Percentiles rank a stretch among this genome's conserved stretches.
Conservation (phyloP, 2,797 vertebrate genomes). For the Pyrocephalus nanus region DNA sequence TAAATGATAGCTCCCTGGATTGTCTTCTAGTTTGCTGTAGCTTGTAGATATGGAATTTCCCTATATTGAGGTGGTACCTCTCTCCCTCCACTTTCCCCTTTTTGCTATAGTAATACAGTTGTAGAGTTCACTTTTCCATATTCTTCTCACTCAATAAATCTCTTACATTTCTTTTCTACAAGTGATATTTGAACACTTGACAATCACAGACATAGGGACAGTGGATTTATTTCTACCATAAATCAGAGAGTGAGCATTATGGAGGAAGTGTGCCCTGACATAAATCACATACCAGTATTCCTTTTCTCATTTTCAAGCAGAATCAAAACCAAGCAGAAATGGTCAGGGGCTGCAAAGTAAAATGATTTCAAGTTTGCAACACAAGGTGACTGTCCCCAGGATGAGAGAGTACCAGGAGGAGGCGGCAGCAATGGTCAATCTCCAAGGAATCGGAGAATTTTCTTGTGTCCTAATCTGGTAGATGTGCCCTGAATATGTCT, state of each 20-base stretch:
- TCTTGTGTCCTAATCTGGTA: neutral
- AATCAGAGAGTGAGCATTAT: neutral
- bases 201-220: neutral
- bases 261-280: neutral
- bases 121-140: neutral
- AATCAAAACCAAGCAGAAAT: neutral
- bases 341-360: neutral
- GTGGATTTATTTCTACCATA: neutral
- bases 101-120: neutral
- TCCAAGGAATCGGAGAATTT: neutral
- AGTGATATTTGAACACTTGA: neutral
- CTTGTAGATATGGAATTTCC: neutral
- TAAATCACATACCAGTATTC: neutral
- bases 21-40: neutral
- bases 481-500: neutral
- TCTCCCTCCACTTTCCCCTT: neutral
- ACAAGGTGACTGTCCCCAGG: neutral
- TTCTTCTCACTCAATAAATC: neutral
- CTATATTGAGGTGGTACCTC: neutral
- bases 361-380: neutral
- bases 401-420: neutral
- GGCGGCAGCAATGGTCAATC: neutral
- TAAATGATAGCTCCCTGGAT: neutral
- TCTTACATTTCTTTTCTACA: neutral
- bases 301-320: neutral